Percentiles rank a stretch among this genome's conserved stretches.
Evolutionary conservation across 2,797 vertebrate species (phyloP).

Genomic region (Molossus molossus): DNA sequence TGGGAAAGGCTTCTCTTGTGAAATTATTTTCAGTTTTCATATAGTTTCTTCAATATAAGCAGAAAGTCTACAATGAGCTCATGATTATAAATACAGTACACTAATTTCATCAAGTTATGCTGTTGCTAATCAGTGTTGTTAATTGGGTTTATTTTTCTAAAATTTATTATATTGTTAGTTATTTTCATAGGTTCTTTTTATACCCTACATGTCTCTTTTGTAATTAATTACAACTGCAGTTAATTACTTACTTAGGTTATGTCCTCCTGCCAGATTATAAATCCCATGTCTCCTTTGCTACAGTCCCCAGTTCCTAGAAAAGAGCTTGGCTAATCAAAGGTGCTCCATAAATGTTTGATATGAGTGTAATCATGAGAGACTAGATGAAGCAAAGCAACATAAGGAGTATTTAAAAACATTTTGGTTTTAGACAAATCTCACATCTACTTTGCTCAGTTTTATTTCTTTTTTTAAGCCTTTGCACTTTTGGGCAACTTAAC

Average conservation of each 20-base stretch:
- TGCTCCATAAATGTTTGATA: background rate
- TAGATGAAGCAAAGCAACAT: background rate
- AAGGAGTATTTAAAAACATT: background rate
- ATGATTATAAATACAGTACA: constrained; percentile 57
- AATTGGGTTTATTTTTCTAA: background rate
- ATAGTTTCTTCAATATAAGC: constrained; percentile 46
- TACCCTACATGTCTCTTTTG: constrained; percentile 62
- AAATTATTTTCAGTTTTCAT: constrained; percentile 26
- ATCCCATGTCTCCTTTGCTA: constrained; percentile 65
- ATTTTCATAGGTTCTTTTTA: constrained; percentile 67
- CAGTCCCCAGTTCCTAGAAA: constrained; percentile 36
- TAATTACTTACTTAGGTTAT: constrained; percentile 81
- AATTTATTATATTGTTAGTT: constrained; percentile 65
- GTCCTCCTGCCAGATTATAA: constrained; percentile 67
- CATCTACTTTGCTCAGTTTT: constrained; percentile 27
- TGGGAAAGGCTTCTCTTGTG: background rate
- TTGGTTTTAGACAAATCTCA: constrained; percentile 37
- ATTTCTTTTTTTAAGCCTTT: background rate
- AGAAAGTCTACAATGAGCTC: constrained; percentile 28
- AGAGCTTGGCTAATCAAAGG: constrained; percentile 67
- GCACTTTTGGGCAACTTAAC: background rate
- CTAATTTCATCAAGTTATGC: constrained; percentile 66
- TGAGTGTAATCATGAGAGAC: background rate
- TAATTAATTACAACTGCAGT: constrained; percentile 77
- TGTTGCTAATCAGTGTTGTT: constrained; percentile 71